Evolutionary conservation across 2,888 invertebrate genomes (phyloP).

Genomic region (Stramonita haemastoma): DNA sequence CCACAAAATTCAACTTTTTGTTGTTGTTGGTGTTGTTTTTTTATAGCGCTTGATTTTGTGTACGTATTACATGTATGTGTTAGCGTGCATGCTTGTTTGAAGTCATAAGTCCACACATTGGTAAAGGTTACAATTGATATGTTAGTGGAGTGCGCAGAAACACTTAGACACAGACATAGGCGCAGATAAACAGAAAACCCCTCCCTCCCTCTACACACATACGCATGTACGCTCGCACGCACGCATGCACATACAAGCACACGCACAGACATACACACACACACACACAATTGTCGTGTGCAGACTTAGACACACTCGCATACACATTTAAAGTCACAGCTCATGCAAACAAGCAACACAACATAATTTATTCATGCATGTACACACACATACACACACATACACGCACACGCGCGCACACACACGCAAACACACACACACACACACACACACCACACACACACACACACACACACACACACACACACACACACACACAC

Average conservation of each 20-base stretch:
- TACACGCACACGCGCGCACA: neutral
- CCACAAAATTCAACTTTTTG: too few relatives aligned
- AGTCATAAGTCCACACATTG: too few relatives aligned
- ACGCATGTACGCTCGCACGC: neutral
- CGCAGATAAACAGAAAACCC: too few relatives aligned
- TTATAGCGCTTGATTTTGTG: too few relatives aligned
- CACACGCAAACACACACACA: neutral
- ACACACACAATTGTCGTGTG: neutral
- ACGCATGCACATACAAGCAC: neutral
- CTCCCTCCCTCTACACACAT: too few relatives aligned
- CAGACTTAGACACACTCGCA: neutral
- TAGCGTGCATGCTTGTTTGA: too few relatives aligned
- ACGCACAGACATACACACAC: neutral
- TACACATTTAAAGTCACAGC: neutral
- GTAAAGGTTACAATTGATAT: too few relatives aligned
- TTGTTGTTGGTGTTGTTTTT: too few relatives aligned
- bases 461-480: too few relatives aligned
- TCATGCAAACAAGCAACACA: neutral
- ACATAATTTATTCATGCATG: neutral
- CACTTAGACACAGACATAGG: neutral
- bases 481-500: too few relatives aligned
- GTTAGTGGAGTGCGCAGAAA: neutral
- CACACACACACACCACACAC: neutral
- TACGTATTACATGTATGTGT: too few relatives aligned
- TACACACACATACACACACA: slow-evolving; percentile 11